Percentiles rank a stretch among this genome's conserved stretches.
Evolutionary conservation across 2,888 invertebrate species (phyloP).

Genomic region (Kuschelorhynchus macadamiae): DNA sequence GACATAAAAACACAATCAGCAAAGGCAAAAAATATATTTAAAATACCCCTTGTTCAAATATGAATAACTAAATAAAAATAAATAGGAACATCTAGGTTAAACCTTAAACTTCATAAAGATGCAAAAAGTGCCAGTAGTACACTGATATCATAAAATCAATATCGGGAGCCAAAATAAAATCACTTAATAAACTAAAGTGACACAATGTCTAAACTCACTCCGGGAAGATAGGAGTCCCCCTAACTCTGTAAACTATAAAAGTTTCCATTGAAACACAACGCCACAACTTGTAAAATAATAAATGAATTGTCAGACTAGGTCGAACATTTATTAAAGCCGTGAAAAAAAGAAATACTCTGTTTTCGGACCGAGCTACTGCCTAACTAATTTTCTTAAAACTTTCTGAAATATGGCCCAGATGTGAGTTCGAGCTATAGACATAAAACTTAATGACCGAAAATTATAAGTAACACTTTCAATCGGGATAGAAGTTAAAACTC

Average conservation of each 20-base stretch:
- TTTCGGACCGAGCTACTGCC: neutral
- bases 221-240: conserved; percentile 2
- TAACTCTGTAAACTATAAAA: conserved; percentile 3
- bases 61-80: too few relatives aligned
- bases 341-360: conserved; percentile 17
- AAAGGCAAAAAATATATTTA: too few relatives aligned
- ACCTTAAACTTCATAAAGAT: neutral
- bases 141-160: neutral
- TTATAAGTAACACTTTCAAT: conserved; percentile 20
- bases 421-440: conserved; percentile 1
- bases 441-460: conserved; percentile 8
- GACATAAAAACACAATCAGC: too few relatives aligned
- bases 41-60: too few relatives aligned
- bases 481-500: conserved; percentile 8
- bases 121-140: neutral
- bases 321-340: conserved; percentile 18
- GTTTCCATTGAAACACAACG: conserved; percentile 8
- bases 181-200: neutral
- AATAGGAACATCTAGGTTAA: neutral
- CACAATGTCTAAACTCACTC: neutral
- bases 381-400: neutral
- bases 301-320: conserved; percentile 11
- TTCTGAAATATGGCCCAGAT: conserved; percentile 18
- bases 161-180: conserved; percentile 11
- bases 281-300: conserved; percentile 17